Base-by-base conservation (phyloP, 1,140 invertebrate genomes). In the Zaprionus davidi region DNA sequence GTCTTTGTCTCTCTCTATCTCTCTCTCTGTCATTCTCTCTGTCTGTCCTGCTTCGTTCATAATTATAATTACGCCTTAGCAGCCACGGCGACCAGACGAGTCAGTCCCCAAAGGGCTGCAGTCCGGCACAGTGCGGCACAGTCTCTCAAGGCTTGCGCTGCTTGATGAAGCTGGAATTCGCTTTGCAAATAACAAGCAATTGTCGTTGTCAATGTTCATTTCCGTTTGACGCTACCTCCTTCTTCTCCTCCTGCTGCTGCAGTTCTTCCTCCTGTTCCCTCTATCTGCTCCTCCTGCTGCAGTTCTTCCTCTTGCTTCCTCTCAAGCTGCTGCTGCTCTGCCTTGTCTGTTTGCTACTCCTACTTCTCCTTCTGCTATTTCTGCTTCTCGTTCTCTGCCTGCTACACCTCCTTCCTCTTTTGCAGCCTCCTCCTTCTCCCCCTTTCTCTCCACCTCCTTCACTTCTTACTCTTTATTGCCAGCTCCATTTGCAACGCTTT, bases 121-220 rank as follows among this genome's bases (percentile, higher is more conserved):
- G 17, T 49, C 46, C 17, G 46, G 46, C 17, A 49, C 22, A 36
- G 17, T 49, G 20, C 17, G 46, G 46, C 17, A 49, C 28, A 34
- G 31, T 34, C 31, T 34, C 31, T 13, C 31, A 56, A 60, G 69
- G 80, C 84, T 74, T 74, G 46, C 20, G 46, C 20, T 70, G 49
- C 57, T 38, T 77, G 82, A 76, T 86, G 79, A 79, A 87, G 76
- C 65, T 79, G 85, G 85, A 90, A 90, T 90, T 90, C 79, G 82
- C 82, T 79, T 90, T 85, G 86, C 85, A 90, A 90, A 90, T 90
- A 90, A 90, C 85, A 90, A 85, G 81, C 85, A 90, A 90, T 90
- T 90, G 85, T 90, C 86, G 86, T 90, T 90, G 85, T 90, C 85
- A 90, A 90, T 90, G 85, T 90, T 85, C 85, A 88, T 90, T 90